These are phyloP conservation scores for Dendrolimus kikuchii DNA, from an alignment of 1,140 invertebrate genomes.

Conservation along the genomic window DNA sequence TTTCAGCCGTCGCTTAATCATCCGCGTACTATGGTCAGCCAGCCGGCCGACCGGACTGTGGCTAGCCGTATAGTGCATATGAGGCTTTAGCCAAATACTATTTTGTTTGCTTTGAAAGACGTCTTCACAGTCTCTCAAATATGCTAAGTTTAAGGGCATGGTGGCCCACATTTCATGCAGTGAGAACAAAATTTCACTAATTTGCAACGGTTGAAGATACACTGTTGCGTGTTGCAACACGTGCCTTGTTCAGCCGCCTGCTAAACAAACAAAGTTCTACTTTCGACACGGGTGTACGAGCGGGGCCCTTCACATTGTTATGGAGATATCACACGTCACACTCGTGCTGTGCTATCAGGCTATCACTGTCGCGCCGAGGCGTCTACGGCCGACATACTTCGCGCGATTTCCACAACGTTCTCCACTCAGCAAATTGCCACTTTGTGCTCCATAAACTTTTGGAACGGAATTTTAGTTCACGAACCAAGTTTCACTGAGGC, in stretches of 20 bases:
- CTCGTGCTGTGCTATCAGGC: not conserved
- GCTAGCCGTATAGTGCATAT: too few relatives aligned
- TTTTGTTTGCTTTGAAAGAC: too few relatives aligned
- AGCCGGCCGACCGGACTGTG: too few relatives aligned
- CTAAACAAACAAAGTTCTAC: constrained; percentile 35
- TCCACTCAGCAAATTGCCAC: constrained; percentile 15
- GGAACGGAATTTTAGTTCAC: not conserved
- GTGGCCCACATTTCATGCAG: too few relatives aligned
- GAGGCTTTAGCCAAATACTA: too few relatives aligned
- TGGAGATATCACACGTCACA: constrained; percentile 28
- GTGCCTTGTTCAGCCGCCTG: constrained; percentile 31
- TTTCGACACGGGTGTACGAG: constrained; percentile 37
- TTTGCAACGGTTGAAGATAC: constrained; percentile 35
- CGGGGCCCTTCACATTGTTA: constrained; percentile 31
- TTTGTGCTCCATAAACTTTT: constrained; percentile 4
- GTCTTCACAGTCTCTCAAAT: too few relatives aligned
- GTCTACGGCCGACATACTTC: constrained; percentile 26
- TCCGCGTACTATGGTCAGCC: too few relatives aligned
- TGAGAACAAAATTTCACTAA: constrained; percentile 51
- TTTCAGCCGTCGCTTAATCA: too few relatives aligned
- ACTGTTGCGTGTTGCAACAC: constrained; percentile 28
- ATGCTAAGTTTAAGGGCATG: too few relatives aligned
- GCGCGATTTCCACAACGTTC: constrained; percentile 30
- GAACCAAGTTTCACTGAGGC: too few relatives aligned
- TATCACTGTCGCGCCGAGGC: constrained; percentile 6